Conservation (phyloP, 30 jellyfish, hydroid and myxozoan genomes). For the Aurelia aurita region DNA sequence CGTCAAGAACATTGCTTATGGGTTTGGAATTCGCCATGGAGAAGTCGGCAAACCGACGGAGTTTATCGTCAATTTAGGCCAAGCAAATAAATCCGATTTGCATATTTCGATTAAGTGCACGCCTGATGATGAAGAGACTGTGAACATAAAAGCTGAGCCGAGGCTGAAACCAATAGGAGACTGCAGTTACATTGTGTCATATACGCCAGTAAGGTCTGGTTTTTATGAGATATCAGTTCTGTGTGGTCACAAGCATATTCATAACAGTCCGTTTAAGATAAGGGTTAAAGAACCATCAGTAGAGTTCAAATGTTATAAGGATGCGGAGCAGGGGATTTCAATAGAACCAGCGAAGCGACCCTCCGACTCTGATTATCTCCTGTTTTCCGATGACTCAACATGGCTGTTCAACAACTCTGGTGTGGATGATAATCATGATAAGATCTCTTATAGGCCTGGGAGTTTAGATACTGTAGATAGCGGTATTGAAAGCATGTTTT, state of each 20-base stretch:
- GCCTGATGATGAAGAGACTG: conserved; percentile 71
- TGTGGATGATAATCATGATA: neutral
- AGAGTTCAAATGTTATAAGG: conserved; percentile 31
- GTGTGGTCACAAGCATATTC: conserved; percentile 79
- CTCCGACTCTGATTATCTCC: conserved; percentile 18
- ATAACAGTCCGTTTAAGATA: conserved; percentile 85
- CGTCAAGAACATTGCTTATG: conserved; percentile 80
- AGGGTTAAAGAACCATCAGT: conserved; percentile 62
- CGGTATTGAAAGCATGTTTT: conserved; percentile 40
- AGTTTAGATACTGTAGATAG: conserved; percentile 49
- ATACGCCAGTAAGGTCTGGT: conserved; percentile 95
- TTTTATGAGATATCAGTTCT: conserved; percentile 69
- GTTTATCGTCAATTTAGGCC: conserved; percentile 78
- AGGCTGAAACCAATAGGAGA: conserved; percentile 82
- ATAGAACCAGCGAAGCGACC: conserved; percentile 57
- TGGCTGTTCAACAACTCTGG: neutral
- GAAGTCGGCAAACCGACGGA: conserved; percentile 97
- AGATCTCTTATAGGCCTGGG: conserved; percentile 12
- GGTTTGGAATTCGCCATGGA: conserved; percentile 94
- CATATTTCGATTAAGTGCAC: conserved; percentile 86
- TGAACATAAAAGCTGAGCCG: conserved; percentile 77
- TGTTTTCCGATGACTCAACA: conserved; percentile 24
- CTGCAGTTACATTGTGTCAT: conserved; percentile 77
- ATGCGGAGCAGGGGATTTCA: conserved; percentile 27
- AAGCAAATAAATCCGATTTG: conserved; percentile 64